Conservation (phyloP, 1,140 invertebrate genomes). For the Ptiloglossa arizonensis region DNA sequence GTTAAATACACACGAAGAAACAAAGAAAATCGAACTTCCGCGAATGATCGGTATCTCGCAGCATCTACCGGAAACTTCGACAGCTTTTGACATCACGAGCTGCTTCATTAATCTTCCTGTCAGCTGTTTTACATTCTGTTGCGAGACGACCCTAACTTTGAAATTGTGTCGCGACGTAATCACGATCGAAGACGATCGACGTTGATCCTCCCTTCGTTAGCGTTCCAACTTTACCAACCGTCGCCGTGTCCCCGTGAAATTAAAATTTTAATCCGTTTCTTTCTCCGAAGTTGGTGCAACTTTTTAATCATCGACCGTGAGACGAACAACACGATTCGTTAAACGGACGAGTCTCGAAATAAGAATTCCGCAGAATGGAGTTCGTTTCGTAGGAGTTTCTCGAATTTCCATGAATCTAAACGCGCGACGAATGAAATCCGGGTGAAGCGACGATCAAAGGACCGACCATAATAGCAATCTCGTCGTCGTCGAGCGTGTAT, state of each 20-base stretch:
- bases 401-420: not conserved
- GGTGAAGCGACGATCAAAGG: not conserved
- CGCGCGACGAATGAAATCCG: not conserved
- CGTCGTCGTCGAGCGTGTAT: not conserved
- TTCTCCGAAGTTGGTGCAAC: not conserved
- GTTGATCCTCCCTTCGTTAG: not conserved
- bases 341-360: not conserved
- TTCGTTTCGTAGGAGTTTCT: not conserved
- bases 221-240: not conserved
- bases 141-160: not conserved
- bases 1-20: too few relatives aligned
- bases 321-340: too few relatives aligned
- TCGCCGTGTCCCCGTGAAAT: not conserved
- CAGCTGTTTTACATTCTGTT: not conserved
- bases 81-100: not conserved
- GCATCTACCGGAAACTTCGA: not conserved
- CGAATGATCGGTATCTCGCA: not conserved
- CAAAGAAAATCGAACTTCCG: too few relatives aligned
- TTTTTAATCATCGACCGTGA: not conserved
- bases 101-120: conserved; percentile 1
- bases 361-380: not conserved
- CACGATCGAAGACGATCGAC: not conserved
- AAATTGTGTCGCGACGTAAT: not conserved
- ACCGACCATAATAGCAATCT: not conserved
- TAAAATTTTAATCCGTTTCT: conserved; percentile 5